Base-by-base conservation (phyloP, 1,140 invertebrate genomes). In the Solenopsis fugax region DNA sequence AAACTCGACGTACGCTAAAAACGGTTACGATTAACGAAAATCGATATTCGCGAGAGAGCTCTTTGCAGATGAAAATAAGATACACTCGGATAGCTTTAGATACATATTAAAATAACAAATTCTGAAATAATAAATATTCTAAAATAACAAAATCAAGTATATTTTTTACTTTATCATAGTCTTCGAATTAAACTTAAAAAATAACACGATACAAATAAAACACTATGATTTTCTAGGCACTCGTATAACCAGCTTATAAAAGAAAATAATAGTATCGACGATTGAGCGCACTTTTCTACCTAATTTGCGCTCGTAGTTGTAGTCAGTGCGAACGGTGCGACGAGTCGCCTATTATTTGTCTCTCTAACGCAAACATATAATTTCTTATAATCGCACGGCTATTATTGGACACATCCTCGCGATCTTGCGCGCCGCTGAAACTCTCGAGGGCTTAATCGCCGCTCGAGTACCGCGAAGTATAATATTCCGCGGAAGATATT, bases 271-370 rank as follows among this genome's bases (percentile, higher is more conserved):
- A 34, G n/a, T 72, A 58, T 48, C 21, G 21, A 73, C 29, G 24
- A 71, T 71, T 56, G 54, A 29, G 18, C 18, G 10, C 5, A 7
- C 29, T 54, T 67, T 80, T 48, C 41, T 29, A 81, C 12, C 18
- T 34, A 69, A 81, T 72, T 34, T 1, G 58, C 29, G 50, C 21
- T 82, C 18, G 64, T 37, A 18, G 37, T 41, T 71, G 78, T 6
- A 81, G 37, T 56, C 50, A 13, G 37, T 58, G 5, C 10, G 29
- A 7, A n/a, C n/a, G n/a, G n/a, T n/a, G 29, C 29, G 29, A 29
- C 60, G n/a, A 50, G 37, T 72, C 78, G 78, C 37, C 67, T 56
- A 58, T 82, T 72, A 82, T 72, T 45, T 72, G 78, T 45, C 21
- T 45, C 21, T 71, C 37, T 9, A 45, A 69, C 34, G 21, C 48